Base-by-base conservation (phyloP, 2,113 vertebrate genomes). In the Nanorana parkeri region DNA sequence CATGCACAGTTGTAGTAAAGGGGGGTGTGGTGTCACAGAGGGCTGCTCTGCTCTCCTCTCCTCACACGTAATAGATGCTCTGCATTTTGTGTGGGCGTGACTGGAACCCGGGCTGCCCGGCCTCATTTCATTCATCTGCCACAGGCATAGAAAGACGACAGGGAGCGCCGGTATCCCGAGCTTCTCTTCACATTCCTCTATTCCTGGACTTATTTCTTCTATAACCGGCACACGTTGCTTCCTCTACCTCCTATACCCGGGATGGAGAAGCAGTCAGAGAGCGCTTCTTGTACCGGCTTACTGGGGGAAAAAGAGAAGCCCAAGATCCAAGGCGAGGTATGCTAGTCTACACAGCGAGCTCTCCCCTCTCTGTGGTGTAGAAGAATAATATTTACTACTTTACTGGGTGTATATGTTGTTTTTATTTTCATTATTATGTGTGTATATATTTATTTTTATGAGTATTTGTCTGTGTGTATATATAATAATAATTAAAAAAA, bases 181-280 rank as follows among this genome's bases (percentile, higher is more conserved):
- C 32, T 36, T 6, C 6, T n/a, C n/a, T n/a, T n/a, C n/a, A n/a
- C n/a, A n/a, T n/a, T n/a, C n/a, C 4, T 1, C 5, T 20, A 61
- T 23, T 23, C 5, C 19, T 20, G 5, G 41, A 47, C 41, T 26
- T 8, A 1, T 24, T 7, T 23, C 61, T 5, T 36, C 32, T 36
- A 36, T 5, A 36, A 7, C 32, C 32, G 32, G 32, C 32, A 36
- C 4, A 36, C 32, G 0, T 15, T 16, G 19, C 65, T 11, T 7
- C 0, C 65, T 17, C 56, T 15, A 6, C 63, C 47, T 20, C 1
- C 36, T 29, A 56, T 0, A 0, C 0, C 0, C 10, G 81, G 21
- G 80, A 54, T 68, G 24, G 79, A 8, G 3, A 23, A 78, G n/a
- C 69, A 52, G 28, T 60, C 80, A 0, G 85, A 86, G 41, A 84